Conservation (phyloP, 2,113 vertebrate species). For the Labeo catla region DNA sequence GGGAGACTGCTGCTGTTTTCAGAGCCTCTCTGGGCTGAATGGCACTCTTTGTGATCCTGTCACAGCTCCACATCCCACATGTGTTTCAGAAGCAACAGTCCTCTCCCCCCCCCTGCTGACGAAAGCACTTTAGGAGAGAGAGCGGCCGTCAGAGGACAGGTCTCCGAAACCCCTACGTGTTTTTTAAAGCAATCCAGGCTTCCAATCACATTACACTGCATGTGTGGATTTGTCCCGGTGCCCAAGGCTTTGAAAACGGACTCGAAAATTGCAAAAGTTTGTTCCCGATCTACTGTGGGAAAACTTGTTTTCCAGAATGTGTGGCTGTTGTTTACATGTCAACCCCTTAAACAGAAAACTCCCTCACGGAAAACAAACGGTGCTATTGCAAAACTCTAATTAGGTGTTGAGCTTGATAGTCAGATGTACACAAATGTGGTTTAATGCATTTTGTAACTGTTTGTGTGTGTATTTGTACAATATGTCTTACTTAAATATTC, state of each 20-base stretch:
- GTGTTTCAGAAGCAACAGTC: slow-evolving; percentile 40
- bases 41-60: slow-evolving; percentile 57
- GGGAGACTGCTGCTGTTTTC: slow-evolving; percentile 31
- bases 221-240: slow-evolving; percentile 52
- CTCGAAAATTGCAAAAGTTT: slow-evolving; percentile 39
- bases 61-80: slow-evolving; percentile 53
- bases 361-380: not conserved
- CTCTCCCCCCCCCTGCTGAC: not conserved
- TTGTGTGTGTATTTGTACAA: no score
- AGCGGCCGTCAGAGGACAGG: not conserved
- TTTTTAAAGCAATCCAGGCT: slow-evolving; percentile 20
- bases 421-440: no score
- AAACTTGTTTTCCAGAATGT: slow-evolving; percentile 34
- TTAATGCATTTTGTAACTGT: no score
- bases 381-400: no score
- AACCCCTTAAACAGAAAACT: not conserved
- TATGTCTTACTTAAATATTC: no score
- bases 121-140: no score
- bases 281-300: slow-evolving; percentile 12
- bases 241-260: slow-evolving; percentile 43
- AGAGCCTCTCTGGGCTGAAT: slow-evolving; percentile 53
- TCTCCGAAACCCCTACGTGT: slow-evolving; percentile 50
- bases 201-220: slow-evolving; percentile 36
- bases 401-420: no score
- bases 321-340: not conserved